phyloP scores from a whole-genome alignment of 2,797 vertebrate species.

The Tiaroga cobitis region DNA sequence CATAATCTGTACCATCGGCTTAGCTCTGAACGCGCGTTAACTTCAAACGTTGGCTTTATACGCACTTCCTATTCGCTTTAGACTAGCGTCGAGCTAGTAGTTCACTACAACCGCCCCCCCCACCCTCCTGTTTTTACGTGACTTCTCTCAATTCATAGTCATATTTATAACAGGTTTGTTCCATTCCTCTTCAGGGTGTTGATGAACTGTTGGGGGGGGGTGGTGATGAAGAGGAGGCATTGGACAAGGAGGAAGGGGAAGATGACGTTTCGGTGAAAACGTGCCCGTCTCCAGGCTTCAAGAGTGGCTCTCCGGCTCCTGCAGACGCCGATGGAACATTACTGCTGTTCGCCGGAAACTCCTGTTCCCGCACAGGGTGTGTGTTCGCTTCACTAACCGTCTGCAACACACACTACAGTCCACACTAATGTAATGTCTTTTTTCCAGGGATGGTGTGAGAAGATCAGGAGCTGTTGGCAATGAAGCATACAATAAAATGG shows the following conservation, averaged over 20 bases:
- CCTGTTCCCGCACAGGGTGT: constrained; percentile 88
- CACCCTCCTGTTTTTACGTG: too few species aligned
- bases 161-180: background rate
- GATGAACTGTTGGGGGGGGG: constrained; percentile 83
- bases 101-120: too few species aligned
- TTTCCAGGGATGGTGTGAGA: constrained; percentile 71
- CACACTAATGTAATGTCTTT: background rate
- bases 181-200: constrained; percentile 72
- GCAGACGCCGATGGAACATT: constrained; percentile 84
- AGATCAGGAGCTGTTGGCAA: constrained; percentile 67
- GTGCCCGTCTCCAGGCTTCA: constrained; percentile 66
- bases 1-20: too few species aligned
- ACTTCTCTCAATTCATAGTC: background rate
- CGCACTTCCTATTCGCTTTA: too few species aligned
- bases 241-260: constrained; percentile 59
- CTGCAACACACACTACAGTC: background rate
- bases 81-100: too few species aligned
- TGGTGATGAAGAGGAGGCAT: constrained; percentile 74
- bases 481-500: constrained; percentile 73
- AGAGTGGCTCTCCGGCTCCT: constrained; percentile 71
- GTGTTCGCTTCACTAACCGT: background rate
- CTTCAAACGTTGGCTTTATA: too few species aligned
- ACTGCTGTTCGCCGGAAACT: constrained; percentile 91
- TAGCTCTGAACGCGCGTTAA: too few species aligned
- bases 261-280: constrained; percentile 42